Conservation (phyloP, 2,113 vertebrate genomes). For the Aix galericulata region DNA sequence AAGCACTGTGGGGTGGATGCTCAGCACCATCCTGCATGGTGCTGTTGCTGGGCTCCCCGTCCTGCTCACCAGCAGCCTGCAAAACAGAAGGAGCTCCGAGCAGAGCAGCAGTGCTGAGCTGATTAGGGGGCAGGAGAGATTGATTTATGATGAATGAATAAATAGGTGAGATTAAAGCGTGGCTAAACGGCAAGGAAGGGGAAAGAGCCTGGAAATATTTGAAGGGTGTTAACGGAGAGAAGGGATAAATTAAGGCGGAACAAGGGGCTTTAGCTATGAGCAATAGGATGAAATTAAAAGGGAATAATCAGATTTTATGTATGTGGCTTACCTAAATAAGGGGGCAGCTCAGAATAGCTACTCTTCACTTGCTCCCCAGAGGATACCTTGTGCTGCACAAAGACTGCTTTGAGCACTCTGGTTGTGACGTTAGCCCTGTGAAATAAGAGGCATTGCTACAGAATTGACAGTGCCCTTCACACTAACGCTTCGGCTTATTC, state of each 20-base stretch:
- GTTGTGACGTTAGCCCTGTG: neutral
- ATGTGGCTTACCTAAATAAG: neutral
- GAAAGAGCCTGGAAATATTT: neutral
- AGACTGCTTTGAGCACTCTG: neutral
- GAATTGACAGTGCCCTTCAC: slow-evolving; percentile 29
- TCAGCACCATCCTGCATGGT: neutral
- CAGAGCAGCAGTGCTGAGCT: slow-evolving; percentile 2
- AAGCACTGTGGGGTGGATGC: neutral
- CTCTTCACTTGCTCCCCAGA: accelerated
- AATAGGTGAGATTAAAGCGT: slow-evolving; percentile 31
- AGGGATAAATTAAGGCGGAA: neutral
- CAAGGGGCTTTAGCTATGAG: neutral
- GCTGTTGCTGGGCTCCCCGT: neutral
- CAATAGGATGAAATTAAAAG: neutral
- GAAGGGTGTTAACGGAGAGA: neutral
- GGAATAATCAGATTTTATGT: neutral
- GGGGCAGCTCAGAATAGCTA: neutral
- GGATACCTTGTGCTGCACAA: neutral
- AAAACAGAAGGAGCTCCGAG: neutral
- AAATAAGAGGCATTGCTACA: slow-evolving; percentile 29
- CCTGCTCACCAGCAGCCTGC: neutral
- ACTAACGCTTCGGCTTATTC: slow-evolving; percentile 17
- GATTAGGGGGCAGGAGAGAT: slow-evolving; percentile 31
- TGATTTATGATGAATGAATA: slow-evolving; percentile 38
- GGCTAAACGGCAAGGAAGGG: slow-evolving; percentile 10